Base-by-base conservation (phyloP, 2,113 vertebrate genomes). In the Orthochromis indermauri region DNA sequence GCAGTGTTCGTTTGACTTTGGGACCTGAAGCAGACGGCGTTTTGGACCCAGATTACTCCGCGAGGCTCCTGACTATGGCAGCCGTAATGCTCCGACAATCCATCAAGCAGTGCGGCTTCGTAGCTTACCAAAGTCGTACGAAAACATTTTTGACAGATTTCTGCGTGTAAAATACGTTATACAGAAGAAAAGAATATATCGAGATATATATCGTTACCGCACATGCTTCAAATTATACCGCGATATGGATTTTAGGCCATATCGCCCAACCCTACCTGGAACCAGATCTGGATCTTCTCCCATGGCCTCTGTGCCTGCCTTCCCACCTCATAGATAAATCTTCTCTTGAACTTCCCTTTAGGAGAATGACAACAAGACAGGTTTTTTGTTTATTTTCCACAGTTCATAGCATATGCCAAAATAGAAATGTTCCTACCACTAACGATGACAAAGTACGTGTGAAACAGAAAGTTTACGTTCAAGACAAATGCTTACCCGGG, bases 261-360 rank as follows among this genome's bases (percentile, higher is more conserved):
- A 59, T 31, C 1, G 57, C 57, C 57, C 26, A 59, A 2, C 26
- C 26, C 2, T 96, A 98, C 98, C 97, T 97, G 83, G 97, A 97
- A 80, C 96, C 95, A 87, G 97, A 98, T 90, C 97, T 95, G 55
- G 98, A 97, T 76, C 97, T 97, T 89, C 96, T 96, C 89, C 89
- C 96, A 35, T 97, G 97, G 80, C 95, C 94, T 80, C 95, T 93
- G 45, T 97, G 97, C 10, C 97, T 97, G 85, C 94, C 95, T 26
- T 98, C 98, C 28, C 95, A 96, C 88, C 95, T 86, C 76, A 93
- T 85, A 42, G 95, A 93, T 3, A 96, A 96, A 49, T 97, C 96
- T 94, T 99, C 97, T 96, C 97, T 93, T 17, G 90, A 90, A 78
- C 90, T 95, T 79, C 96, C 97, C 98, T 99, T 90, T 73, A 33